Evolutionary conservation across 2,113 vertebrate species (phyloP).

Genomic region (Cromileptes altivelis): DNA sequence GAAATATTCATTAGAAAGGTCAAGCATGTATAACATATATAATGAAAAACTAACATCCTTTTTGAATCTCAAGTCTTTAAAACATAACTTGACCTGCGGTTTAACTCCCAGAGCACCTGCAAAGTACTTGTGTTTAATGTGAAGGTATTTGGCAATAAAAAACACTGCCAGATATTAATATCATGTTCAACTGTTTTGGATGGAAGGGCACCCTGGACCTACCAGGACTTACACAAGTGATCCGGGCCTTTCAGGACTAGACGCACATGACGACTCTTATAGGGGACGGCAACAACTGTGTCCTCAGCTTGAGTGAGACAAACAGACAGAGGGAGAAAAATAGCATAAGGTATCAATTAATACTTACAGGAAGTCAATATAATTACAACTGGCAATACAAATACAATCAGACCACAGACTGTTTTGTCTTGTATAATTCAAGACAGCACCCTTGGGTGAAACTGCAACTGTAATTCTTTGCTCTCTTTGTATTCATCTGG

Average conservation of each 20-base stretch:
- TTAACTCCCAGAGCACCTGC: conserved; percentile 19
- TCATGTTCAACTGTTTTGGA: conserved; percentile 67
- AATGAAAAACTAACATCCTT: conserved; percentile 4
- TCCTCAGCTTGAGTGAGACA: conserved; percentile 87
- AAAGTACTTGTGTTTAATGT: conserved; percentile 13
- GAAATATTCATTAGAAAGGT: conserved; percentile 21
- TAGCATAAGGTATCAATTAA: background rate
- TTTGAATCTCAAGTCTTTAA: conserved; percentile 10
- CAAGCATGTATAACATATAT: background rate
- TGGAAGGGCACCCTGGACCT: conserved; percentile 84
- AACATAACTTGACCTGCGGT: conserved; percentile 27
- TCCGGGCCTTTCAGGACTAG: conserved; percentile 95
- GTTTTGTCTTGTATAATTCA: background rate
- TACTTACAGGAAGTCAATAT: background rate
- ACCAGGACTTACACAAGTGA: conserved; percentile 97
- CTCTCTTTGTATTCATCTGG: background rate
- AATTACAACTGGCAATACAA: background rate
- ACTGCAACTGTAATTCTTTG: background rate
- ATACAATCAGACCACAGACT: background rate
- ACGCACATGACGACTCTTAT: conserved; percentile 93
- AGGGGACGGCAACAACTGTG: conserved; percentile 92
- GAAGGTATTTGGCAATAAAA: conserved; percentile 23
- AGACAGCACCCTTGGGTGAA: background rate
- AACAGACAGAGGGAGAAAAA: conserved; percentile 24
- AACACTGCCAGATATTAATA: conserved; percentile 29